A percentile compares a stretch with the other conserved stretches of the same genome.
phyloP scores from a whole-genome alignment of 2,797 vertebrate species.

The Rhabdomys pumilio region DNA sequence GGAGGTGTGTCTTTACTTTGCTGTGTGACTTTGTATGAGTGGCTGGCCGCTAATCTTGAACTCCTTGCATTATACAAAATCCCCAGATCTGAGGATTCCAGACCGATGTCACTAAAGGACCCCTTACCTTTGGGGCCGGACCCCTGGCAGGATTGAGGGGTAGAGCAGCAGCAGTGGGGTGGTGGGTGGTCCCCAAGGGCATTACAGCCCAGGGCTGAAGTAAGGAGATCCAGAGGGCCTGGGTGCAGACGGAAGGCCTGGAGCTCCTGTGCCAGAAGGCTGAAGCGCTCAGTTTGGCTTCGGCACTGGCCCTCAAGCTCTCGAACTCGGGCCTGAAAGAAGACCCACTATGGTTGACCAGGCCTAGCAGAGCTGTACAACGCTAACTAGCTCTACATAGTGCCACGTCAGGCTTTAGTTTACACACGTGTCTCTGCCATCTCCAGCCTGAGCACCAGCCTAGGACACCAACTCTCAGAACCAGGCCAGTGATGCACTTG shows the following conservation, averaged over 20 bases:
- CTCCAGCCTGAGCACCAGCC: neutral
- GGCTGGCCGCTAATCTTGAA: neutral
- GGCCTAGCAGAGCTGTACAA: neutral
- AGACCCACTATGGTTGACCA: constrained; percentile 53
- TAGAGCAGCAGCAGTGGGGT: constrained; percentile 85
- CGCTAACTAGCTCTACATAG: neutral
- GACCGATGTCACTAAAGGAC: neutral
- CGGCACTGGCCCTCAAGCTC: constrained; percentile 98
- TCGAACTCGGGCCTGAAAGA: constrained; percentile 94
- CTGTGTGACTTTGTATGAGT: neutral
- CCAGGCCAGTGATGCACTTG: neutral
- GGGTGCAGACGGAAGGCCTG: constrained; percentile 96
- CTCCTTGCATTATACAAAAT: neutral
- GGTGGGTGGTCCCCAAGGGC: constrained; percentile 88
- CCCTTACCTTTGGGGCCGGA: constrained; percentile 81
- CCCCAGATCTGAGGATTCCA: neutral
- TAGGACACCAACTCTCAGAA: too few relatives aligned
- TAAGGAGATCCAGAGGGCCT: constrained; percentile 93
- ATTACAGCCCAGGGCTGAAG: constrained; percentile 87
- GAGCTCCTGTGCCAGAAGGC: constrained; percentile 95
- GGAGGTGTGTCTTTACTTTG: neutral
- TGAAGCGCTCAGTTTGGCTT: constrained; percentile 97
- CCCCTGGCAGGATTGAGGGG: constrained; percentile 77
- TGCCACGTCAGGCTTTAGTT: neutral
- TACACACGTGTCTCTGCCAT: neutral